Conservation (phyloP, 2,888 invertebrate species). For the Tetragonula carbonaria region DNA sequence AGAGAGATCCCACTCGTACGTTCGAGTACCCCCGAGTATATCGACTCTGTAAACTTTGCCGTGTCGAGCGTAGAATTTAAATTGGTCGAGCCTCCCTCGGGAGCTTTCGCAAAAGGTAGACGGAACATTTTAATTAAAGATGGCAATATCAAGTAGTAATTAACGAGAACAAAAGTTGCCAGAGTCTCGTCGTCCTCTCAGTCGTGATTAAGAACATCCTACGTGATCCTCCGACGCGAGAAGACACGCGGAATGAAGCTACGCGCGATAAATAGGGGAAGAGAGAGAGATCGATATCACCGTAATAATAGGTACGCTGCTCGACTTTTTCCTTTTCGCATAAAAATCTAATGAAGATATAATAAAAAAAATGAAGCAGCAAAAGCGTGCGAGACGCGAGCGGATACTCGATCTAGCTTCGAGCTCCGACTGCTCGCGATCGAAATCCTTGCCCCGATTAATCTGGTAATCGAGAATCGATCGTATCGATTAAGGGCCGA, state of each 20-base stretch:
- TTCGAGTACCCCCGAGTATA: too few species aligned
- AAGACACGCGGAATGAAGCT: neutral
- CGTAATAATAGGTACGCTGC: neutral
- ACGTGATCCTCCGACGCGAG: neutral
- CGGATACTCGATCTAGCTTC: conserved; percentile 2
- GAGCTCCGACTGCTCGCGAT: neutral
- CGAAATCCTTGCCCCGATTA: neutral
- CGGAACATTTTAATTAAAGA: too few species aligned
- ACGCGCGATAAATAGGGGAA: neutral
- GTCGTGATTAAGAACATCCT: neutral
- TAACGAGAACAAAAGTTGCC: neutral
- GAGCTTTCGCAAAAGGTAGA: too few species aligned
- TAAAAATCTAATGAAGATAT: neutral
- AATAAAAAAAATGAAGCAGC: neutral
- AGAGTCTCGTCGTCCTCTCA: neutral
- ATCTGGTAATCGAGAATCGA: conserved; percentile 36
- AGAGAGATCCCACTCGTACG: too few species aligned
- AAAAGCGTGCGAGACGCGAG: neutral
- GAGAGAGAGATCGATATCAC: neutral
- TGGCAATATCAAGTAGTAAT: too few species aligned
- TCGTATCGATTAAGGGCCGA: conserved; percentile 30
- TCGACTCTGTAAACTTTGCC: too few species aligned
- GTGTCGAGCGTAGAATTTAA: too few species aligned
- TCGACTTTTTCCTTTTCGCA: neutral
- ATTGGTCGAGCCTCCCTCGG: too few species aligned